phyloP scores from a whole-genome alignment of 2,797 vertebrate species.

The Artibeus jamaicensis region DNA sequence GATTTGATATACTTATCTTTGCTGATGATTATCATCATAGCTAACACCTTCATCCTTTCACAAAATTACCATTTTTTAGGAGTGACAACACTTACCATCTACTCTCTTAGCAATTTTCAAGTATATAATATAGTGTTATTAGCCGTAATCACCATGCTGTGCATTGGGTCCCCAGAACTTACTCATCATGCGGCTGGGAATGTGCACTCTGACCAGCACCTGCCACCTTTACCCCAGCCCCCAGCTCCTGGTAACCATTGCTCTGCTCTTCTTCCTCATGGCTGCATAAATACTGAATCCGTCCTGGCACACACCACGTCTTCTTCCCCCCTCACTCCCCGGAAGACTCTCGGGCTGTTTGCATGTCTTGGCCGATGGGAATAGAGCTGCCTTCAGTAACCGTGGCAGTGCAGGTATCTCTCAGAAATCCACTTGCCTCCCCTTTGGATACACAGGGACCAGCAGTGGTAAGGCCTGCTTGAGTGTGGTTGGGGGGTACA shows the following conservation, averaged over 20 bases:
- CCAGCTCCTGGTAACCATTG: too few species aligned
- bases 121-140: too few species aligned
- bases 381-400: too few species aligned
- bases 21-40: not conserved
- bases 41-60: too few species aligned
- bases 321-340: not conserved
- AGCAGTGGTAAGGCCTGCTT: too few species aligned
- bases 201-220: fast-evolving
- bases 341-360: not conserved
- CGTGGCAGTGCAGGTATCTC: not conserved
- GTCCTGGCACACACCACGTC: too few species aligned
- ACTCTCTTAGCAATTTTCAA: not conserved
- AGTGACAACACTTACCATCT: not conserved
- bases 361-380: not conserved
- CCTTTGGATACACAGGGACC: not conserved
- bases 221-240: too few species aligned
- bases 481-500: too few species aligned
- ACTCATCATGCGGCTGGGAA: not conserved
- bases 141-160: not conserved
- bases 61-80: not conserved
- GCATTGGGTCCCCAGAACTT: not conserved
- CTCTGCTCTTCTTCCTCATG: not conserved
- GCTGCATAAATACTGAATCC: not conserved
- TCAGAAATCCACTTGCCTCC: not conserved
- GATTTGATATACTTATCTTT: not conserved